Conservation (phyloP, 2,113 vertebrate species). For the Siniperca chuatsi region DNA sequence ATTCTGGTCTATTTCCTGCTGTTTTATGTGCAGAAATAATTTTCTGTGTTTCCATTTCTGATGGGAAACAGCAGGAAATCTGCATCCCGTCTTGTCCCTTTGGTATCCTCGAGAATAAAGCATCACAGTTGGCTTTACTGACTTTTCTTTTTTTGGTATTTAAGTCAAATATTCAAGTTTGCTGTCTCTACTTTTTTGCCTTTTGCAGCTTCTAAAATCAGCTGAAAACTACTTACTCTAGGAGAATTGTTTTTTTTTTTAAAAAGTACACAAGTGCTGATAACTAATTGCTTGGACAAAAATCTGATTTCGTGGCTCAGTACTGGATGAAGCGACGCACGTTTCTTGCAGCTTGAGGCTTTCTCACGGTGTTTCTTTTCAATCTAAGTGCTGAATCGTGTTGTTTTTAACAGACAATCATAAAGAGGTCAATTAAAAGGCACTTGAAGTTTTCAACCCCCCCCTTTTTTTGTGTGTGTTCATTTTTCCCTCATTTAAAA, state of each 20-base stretch:
- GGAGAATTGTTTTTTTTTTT: not conserved
- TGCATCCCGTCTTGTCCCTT: constrained; percentile 41
- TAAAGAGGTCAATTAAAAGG: constrained; percentile 46
- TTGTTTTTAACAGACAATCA: constrained; percentile 27
- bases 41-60: too few relatives aligned
- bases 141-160: constrained; percentile 10
- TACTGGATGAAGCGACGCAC: constrained; percentile 19
- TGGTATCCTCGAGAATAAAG: constrained; percentile 47
- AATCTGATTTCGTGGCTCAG: constrained; percentile 45
- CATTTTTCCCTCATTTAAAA: constrained; percentile 36
- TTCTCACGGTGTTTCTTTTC: not conserved
- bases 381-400: constrained; percentile 29
- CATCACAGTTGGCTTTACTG: constrained; percentile 28
- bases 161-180: constrained; percentile 24
- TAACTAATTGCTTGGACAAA: not conserved
- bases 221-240: not conserved
- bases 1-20: not conserved
- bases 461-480: not conserved
- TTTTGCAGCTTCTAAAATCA: not conserved
- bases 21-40: not conserved
- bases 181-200: not conserved
- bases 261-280: constrained; percentile 26
- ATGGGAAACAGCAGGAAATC: not conserved
- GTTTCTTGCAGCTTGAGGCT: constrained; percentile 21
- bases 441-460: constrained; percentile 19